Evolutionary conservation across 2,888 invertebrate genomes (phyloP).

Genomic region (Muschampia plurimacula): DNA sequence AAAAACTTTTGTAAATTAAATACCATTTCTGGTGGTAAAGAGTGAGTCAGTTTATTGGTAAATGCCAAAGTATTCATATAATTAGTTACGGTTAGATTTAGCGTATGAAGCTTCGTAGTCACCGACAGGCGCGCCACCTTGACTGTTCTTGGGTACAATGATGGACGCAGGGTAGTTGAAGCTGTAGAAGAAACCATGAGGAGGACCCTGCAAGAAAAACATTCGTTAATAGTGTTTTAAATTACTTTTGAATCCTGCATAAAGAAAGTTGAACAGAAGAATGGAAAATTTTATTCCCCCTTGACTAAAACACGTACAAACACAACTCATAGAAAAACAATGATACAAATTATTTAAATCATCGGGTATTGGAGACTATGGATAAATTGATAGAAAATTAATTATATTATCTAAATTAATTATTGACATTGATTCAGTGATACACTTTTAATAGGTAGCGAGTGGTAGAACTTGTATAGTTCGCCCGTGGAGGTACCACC

Average conservation of each 20-base stretch:
- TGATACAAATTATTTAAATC: not conserved
- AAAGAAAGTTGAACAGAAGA: no score
- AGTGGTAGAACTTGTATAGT: no score
- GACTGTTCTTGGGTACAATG: conserved; percentile 67
- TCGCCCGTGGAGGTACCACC: no score
- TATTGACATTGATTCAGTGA: no score
- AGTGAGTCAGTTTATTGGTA: not conserved
- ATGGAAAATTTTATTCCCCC: no score
- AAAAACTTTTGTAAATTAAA: not conserved
- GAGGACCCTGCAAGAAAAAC: conserved; percentile 76
- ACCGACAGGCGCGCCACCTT: conserved; percentile 52
- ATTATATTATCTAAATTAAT: no score
- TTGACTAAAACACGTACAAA: no score
- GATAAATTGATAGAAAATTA: no score
- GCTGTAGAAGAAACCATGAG: conserved; percentile 90
- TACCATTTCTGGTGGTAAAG: not conserved
- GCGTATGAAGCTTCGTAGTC: conserved; percentile 64
- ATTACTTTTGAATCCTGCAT: no score
- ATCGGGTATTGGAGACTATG: not conserved
- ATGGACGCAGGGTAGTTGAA: conserved; percentile 88
- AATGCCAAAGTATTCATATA: not conserved
- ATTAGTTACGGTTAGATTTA: conserved; percentile 47
- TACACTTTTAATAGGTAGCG: no score
- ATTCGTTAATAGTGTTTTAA: no score
- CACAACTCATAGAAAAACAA: no score